phyloP scores from a whole-genome alignment of 2,113 vertebrate species.

The Muntiacus reevesi region DNA sequence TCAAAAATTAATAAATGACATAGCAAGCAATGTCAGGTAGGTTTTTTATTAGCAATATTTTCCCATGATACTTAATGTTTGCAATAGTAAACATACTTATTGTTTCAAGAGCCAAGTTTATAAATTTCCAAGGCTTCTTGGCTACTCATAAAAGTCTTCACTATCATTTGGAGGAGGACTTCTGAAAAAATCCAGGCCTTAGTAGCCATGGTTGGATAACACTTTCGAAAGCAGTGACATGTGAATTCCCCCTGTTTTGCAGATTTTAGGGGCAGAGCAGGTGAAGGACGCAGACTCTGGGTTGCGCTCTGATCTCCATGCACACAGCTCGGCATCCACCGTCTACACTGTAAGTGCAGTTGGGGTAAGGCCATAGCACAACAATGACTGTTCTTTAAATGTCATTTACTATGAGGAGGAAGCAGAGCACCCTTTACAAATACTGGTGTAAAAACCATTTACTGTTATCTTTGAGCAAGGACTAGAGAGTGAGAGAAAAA shows the following conservation, averaged over 20 bases:
- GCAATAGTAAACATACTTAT: neutral
- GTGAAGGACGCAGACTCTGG: neutral
- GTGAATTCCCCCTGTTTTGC: neutral
- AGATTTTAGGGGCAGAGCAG: neutral
- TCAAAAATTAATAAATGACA: neutral
- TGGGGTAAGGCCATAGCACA: neutral
- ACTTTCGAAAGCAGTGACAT: neutral
- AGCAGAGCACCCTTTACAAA: slow-evolving; percentile 10
- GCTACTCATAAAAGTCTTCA: neutral
- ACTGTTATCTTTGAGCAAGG: neutral
- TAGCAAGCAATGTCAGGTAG: neutral
- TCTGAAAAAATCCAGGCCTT: slow-evolving; percentile 14
- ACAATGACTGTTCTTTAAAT: neutral
- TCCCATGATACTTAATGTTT: neutral
- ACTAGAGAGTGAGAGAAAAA: neutral
- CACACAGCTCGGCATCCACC: neutral
- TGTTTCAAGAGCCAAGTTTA: neutral
- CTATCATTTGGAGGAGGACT: neutral
- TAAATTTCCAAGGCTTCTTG: neutral
- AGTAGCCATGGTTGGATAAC: neutral
- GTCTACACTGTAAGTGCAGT: neutral
- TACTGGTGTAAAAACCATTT: neutral
- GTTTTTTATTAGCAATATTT: neutral
- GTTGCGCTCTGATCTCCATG: neutral
- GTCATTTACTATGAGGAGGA: neutral